Conservation (phyloP, 2,888 invertebrate species). For the Drosophila rellima region DNA sequence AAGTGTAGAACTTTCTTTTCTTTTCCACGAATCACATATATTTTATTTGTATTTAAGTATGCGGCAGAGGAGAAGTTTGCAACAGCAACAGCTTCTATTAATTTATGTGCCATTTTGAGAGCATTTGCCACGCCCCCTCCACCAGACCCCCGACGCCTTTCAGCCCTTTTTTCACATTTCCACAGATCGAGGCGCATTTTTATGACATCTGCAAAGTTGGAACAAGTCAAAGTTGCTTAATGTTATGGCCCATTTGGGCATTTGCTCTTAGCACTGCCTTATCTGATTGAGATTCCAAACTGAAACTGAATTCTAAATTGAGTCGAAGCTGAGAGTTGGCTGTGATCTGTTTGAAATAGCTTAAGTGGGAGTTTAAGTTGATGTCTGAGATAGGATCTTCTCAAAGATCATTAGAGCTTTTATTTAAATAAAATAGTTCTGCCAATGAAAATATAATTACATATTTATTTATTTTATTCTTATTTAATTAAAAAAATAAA, state of each 20-base stretch:
- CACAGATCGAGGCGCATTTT: slow-evolving; percentile 51
- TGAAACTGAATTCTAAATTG: slow-evolving; percentile 7
- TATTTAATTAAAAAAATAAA: too few relatives aligned
- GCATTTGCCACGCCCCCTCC: slow-evolving; percentile 33
- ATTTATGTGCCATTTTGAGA: slow-evolving; percentile 69
- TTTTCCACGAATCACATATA: slow-evolving; percentile 26
- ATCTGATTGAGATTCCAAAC: slow-evolving; percentile 15
- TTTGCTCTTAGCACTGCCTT: slow-evolving; percentile 22
- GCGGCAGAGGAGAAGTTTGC: slow-evolving; percentile 35
- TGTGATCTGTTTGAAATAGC: too few relatives aligned
- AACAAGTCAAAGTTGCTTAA: slow-evolving; percentile 59
- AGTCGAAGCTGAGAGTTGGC: background rate
- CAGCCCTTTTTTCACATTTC: slow-evolving; percentile 10
- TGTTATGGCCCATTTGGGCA: slow-evolving; percentile 35
- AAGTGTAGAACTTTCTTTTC: slow-evolving; percentile 43
- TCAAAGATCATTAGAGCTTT: too few relatives aligned
- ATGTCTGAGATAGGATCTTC: too few relatives aligned
- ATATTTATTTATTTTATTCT: too few relatives aligned
- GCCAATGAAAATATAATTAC: too few relatives aligned
- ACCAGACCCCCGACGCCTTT: background rate
- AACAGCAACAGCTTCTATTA: slow-evolving; percentile 64
- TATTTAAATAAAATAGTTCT: too few relatives aligned
- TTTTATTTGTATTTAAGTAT: slow-evolving; percentile 70
- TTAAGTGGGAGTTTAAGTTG: too few relatives aligned
- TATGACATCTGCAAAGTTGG: slow-evolving; percentile 70